These are phyloP conservation scores for Rhabdomys pumilio DNA, from an alignment of 2,797 vertebrate species.

Conservation along the genomic window DNA sequence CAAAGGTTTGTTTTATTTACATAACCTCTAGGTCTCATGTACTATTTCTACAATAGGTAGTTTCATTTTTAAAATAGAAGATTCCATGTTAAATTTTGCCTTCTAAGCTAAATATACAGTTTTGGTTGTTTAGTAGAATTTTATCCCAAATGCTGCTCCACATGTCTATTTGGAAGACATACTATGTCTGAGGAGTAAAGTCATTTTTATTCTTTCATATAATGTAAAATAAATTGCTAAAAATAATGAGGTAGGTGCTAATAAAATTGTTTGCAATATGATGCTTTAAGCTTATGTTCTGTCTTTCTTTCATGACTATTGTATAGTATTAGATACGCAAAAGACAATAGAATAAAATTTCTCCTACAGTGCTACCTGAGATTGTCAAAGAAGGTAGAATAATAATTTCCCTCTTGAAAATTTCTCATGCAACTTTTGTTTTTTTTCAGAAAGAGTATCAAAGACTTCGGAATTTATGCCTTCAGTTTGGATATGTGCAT, in stretches of 20 bases:
- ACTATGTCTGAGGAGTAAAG: not conserved
- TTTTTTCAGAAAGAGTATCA: conserved; percentile 45
- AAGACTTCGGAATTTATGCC: conserved; percentile 52
- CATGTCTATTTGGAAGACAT: not conserved
- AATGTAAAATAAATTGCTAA: not conserved
- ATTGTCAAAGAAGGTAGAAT: not conserved
- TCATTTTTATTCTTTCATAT: not conserved
- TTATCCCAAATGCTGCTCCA: not conserved
- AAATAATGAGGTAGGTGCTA: not conserved
- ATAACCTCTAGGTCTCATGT: not conserved
- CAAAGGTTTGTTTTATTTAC: not conserved
- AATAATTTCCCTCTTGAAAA: conserved; percentile 35
- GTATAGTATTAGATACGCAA: not conserved
- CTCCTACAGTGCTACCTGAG: not conserved
- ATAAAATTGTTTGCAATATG: not conserved
- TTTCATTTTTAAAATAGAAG: conserved; percentile 16
- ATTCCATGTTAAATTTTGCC: not conserved
- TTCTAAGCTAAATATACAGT: not conserved
- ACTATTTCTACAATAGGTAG: not conserved
- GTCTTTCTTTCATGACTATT: not conserved
- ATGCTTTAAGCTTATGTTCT: not conserved
- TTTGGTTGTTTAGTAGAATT: not conserved
- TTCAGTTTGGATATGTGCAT: conserved; percentile 11
- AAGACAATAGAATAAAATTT: not conserved
- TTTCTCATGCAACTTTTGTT: conserved; percentile 12